phyloP scores from a whole-genome alignment of 2,113 vertebrate species.

The Phrynocephalus versicolor region DNA sequence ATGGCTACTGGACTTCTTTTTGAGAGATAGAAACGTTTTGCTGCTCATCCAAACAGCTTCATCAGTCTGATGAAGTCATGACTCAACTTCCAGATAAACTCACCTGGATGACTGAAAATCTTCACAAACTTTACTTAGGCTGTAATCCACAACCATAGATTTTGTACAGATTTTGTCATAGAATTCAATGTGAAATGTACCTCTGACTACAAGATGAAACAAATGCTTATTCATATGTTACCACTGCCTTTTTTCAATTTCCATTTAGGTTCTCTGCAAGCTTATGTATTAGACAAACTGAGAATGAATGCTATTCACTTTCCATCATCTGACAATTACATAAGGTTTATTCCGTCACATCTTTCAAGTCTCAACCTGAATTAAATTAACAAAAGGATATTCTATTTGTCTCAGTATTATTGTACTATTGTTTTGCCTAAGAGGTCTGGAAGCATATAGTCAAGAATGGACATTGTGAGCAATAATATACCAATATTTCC shows the following conservation, averaged over 20 bases:
- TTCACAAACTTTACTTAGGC: too few relatives aligned
- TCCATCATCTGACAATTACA: conserved; percentile 22
- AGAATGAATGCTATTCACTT: conserved; percentile 6
- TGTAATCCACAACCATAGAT: background rate
- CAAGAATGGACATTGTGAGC: background rate
- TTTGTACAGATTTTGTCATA: background rate
- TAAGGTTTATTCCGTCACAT: background rate
- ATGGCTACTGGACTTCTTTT: too few relatives aligned
- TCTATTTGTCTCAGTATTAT: background rate
- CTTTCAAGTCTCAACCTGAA: conserved; percentile 8
- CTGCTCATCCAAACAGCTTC: too few relatives aligned
- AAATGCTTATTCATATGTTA: background rate
- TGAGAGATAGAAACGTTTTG: too few relatives aligned
- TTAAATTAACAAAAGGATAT: background rate
- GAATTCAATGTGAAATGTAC: background rate
- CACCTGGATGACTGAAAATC: too few relatives aligned
- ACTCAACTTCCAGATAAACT: too few relatives aligned
- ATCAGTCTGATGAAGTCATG: too few relatives aligned
- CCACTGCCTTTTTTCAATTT: background rate
- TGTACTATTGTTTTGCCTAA: background rate
- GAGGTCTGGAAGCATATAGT: background rate
- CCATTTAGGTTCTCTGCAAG: conserved; percentile 16
- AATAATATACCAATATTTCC: background rate
- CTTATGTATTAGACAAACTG: conserved; percentile 29
- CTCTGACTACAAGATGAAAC: background rate